These are phyloP conservation scores for Entomyzon cyanotis DNA, from an alignment of 2,113 vertebrate genomes.

Conservation along the genomic window DNA sequence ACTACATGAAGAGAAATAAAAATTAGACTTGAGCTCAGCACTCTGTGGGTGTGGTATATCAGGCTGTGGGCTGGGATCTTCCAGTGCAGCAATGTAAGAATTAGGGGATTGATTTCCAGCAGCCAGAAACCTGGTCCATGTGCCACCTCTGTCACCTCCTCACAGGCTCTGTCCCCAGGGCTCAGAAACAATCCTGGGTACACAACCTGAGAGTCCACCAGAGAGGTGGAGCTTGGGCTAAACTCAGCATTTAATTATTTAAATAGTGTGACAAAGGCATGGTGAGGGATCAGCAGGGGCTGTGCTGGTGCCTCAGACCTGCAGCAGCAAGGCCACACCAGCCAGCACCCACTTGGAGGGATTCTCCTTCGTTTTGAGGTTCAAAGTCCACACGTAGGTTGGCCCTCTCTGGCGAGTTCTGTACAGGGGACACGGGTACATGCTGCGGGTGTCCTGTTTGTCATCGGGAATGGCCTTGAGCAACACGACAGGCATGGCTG, in stretches of 20 bases:
- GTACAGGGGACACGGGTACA: slow-evolving; percentile 91
- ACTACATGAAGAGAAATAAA: neutral
- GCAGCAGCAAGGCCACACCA: slow-evolving; percentile 90
- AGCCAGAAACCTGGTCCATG: neutral
- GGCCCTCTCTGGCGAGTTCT: slow-evolving; percentile 90
- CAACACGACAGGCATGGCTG: slow-evolving; percentile 88
- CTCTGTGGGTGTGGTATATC: neutral
- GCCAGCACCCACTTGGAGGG: slow-evolving; percentile 93
- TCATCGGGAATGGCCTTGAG: slow-evolving; percentile 86
- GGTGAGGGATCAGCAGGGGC: rapidly evolving
- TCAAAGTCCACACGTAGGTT: slow-evolving; percentile 93
- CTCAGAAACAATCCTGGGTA: neutral
- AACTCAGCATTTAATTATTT: neutral
- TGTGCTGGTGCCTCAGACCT: slow-evolving; percentile 69
- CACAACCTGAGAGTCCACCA: neutral
- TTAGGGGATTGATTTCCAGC: neutral
- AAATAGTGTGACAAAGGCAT: neutral
- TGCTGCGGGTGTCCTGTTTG: slow-evolving; percentile 79
- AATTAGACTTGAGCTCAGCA: neutral
- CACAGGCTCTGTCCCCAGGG: neutral
- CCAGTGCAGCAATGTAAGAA: neutral
- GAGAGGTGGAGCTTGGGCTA: neutral
- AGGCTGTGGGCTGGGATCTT: neutral
- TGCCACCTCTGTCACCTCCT: neutral
- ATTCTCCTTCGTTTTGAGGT: slow-evolving; percentile 90